These are phyloP conservation scores for Ceraclea dissimilis DNA, from an alignment of 2,888 invertebrate species.

Conservation along the genomic window DNA sequence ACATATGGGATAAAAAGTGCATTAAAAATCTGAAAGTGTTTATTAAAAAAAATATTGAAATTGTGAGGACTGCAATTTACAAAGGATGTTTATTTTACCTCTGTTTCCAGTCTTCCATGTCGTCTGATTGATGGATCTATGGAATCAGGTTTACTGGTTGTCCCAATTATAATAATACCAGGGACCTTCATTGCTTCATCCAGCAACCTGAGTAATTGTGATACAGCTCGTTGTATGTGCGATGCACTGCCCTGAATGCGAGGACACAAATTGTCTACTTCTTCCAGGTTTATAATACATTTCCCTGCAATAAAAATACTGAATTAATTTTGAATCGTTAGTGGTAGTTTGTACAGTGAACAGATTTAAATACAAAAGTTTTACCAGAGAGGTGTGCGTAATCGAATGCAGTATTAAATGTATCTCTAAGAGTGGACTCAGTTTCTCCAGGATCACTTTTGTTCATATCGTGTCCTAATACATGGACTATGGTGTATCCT, in stretches of 20 bases:
- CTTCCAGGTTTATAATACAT: conserved; percentile 38
- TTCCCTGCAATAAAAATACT: conserved; percentile 29
- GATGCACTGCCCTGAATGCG: conserved; percentile 28
- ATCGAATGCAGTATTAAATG: conserved; percentile 39
- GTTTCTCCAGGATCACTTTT: conserved; percentile 47
- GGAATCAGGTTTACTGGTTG: conserved; percentile 42
- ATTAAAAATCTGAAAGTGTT: too few species aligned
- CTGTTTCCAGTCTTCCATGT: conserved; percentile 48
- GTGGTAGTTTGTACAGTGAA: too few species aligned
- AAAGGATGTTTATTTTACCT: conserved; percentile 38
- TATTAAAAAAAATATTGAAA: too few species aligned
- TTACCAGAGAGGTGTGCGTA: conserved; percentile 33
- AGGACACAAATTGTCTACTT: conserved; percentile 41
- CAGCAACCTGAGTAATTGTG: conserved; percentile 41
- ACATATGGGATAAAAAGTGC: not conserved
- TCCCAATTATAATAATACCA: conserved; percentile 45
- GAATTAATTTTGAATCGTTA: not conserved
- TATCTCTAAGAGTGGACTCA: conserved; percentile 37
- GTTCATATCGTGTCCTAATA: conserved; percentile 39
- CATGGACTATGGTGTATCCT: conserved; percentile 38
- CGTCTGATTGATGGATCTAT: conserved; percentile 43
- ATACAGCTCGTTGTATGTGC: conserved; percentile 36
- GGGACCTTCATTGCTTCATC: conserved; percentile 36
- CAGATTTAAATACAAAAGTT: too few species aligned
- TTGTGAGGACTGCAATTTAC: too few species aligned